Conservation (phyloP, 2,113 vertebrate genomes). For the Phoxinus phoxinus region DNA sequence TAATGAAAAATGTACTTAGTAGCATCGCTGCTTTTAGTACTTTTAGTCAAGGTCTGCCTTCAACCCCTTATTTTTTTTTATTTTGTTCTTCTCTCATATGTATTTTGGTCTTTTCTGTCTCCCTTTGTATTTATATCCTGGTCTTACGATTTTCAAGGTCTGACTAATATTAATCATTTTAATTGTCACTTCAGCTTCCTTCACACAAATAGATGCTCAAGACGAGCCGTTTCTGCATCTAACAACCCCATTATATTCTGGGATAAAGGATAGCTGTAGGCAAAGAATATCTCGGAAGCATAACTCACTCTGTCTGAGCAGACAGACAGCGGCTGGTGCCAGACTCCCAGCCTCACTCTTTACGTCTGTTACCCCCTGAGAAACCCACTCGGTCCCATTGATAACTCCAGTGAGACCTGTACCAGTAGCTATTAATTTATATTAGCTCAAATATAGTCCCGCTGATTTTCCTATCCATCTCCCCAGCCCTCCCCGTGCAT, state of each 20-base stretch:
- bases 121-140: slow-evolving; percentile 20
- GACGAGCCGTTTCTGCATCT: slow-evolving; percentile 35
- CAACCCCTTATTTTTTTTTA: not conserved
- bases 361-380: slow-evolving; percentile 19
- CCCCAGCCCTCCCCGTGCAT: slow-evolving; percentile 34
- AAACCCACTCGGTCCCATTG: slow-evolving; percentile 12
- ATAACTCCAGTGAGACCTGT: slow-evolving; percentile 39
- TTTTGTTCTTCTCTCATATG: slow-evolving; percentile 10
- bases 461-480: slow-evolving; percentile 35
- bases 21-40: not conserved
- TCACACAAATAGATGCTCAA: slow-evolving; percentile 18
- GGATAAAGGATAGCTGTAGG: slow-evolving; percentile 39
- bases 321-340: slow-evolving; percentile 49
- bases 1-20: not conserved
- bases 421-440: slow-evolving; percentile 50
- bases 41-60: slow-evolving; percentile 5
- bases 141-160: slow-evolving; percentile 7
- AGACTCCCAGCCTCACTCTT: slow-evolving; percentile 16
- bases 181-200: slow-evolving; percentile 38
- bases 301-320: slow-evolving; percentile 42
- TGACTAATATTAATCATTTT: slow-evolving; percentile 39
- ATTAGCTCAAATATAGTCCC: slow-evolving; percentile 48
- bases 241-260: slow-evolving; percentile 36
- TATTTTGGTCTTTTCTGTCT: not conserved
- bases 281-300: slow-evolving; percentile 32